Evolutionary conservation across 2,888 invertebrate genomes (phyloP), one percentile per base, ranked within the genome.

Genomic region (Sesia bembeciformis): DNA sequence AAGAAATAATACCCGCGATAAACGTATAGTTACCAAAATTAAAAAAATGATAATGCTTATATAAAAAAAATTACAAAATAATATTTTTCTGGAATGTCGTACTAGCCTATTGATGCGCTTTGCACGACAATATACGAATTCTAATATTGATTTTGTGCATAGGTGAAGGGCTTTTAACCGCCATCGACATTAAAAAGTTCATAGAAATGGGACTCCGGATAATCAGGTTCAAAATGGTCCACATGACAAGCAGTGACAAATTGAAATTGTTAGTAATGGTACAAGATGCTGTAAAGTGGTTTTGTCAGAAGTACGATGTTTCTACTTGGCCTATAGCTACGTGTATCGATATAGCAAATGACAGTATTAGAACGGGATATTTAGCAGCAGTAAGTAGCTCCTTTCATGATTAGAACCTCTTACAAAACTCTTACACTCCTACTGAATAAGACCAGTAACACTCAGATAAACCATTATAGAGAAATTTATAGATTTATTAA

Each of bases 311-410:
- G 59, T 70, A 72, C 55, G 64, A 69, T 4, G 61, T 74, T 0
- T 52, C 57, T 3, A 59, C 64, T 40, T 78, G 78, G 77, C 79
- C 79, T 3, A 59, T 80, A 5, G 71, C 77, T 4, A 58, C 76
- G 4, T 72, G 68, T 8, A 57, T 77, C 5, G 75, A 78, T 58
- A 59, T 81, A 4, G 76, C 76, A 8, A 80, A 77, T 46, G 72
- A 70, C 8, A 61, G 70, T 54, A 75, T 76, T 5, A 68, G 67
- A 57, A 76, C 79, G 5, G 80, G 80, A 52, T 57, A 55, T 49
- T 39, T 72, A 4, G 56, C 58, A 40, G 59, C 66, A 3, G 68
- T 70, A 57, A 58, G 58, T 58, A 46, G 46, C 4, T 6, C 38
- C 39, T 39, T 46, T 40, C 39, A 39, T 51, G 5, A 54, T 6